phyloP scores from a whole-genome alignment of 1,140 invertebrate genomes.

The Eufriesea mexicana region DNA sequence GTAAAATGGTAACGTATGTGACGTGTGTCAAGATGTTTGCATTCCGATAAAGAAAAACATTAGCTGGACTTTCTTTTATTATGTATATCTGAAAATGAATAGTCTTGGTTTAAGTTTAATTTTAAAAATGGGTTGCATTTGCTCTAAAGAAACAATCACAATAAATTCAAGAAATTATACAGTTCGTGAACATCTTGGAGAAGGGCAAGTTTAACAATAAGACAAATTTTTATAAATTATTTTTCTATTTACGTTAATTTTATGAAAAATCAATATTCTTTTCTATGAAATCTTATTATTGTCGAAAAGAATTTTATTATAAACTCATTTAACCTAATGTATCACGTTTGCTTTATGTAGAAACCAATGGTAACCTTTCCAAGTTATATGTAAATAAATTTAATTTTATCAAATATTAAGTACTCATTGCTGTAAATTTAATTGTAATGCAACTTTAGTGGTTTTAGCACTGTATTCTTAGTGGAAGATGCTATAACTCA shows the following conservation, averaged over 20 bases:
- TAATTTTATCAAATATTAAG: not conserved
- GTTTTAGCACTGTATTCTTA: conserved; percentile 92
- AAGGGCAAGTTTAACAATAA: conserved; percentile 85
- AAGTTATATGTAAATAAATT: not conserved
- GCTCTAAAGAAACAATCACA: conserved; percentile 88
- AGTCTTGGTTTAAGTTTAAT: conserved; percentile 87
- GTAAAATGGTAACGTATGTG: not conserved
- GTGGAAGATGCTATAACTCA: conserved; percentile 89
- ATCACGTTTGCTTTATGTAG: not conserved
- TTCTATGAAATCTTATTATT: not conserved
- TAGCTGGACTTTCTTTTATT: conserved; percentile 14
- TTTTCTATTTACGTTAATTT: not conserved
- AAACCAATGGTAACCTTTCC: not conserved
- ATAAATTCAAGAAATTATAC: conserved; percentile 88
- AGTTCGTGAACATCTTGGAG: conserved; percentile 88
- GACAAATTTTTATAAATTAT: conserved; percentile 14
- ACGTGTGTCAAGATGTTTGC: conserved; percentile 39
- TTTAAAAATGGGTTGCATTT: conserved; percentile 91
- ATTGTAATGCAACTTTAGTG: conserved; percentile 84
- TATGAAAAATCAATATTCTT: not conserved
- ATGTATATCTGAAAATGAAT: conserved; percentile 84
- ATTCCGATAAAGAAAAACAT: not conserved
- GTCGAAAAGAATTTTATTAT: not conserved
- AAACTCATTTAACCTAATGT: conserved; percentile 1
- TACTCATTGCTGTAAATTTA: not conserved